Evolutionary conservation across 2,797 vertebrate species (phyloP).

Genomic region (Aotus griseimembra): DNA sequence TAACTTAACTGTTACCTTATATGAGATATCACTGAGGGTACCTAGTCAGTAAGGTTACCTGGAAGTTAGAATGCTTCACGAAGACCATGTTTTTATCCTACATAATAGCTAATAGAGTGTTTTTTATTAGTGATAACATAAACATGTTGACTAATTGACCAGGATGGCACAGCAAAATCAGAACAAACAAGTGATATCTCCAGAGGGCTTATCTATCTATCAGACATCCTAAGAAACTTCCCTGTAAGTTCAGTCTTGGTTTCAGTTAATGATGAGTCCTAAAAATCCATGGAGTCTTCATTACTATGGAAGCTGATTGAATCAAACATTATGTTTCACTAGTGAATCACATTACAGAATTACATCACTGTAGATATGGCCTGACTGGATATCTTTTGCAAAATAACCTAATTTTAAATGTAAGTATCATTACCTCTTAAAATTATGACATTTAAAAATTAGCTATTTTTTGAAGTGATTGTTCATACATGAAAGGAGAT

Average conservation of each 20-base stretch:
- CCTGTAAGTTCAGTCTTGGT: neutral
- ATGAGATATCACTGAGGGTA: neutral
- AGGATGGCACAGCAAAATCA: neutral
- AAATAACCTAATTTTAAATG: neutral
- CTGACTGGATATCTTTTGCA: neutral
- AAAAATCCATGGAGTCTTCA: neutral
- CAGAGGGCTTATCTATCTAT: neutral
- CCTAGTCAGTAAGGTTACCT: neutral
- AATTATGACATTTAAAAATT: neutral
- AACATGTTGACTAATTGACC: neutral
- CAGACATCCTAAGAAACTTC: neutral
- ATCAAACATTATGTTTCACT: neutral
- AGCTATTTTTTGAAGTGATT: neutral
- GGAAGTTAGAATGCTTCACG: neutral
- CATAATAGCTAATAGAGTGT: neutral
- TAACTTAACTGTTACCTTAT: neutral
- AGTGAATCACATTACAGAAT: neutral
- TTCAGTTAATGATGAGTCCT: neutral
- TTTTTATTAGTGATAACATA: neutral
- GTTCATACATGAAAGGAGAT: neutral
- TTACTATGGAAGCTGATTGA: neutral
- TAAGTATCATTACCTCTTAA: neutral
- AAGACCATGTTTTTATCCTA: neutral
- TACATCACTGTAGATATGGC: neutral
- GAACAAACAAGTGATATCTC: neutral